These are phyloP conservation scores for Amia ocellicauda DNA, from an alignment of 2,113 vertebrate genomes.

Conservation along the genomic window DNA sequence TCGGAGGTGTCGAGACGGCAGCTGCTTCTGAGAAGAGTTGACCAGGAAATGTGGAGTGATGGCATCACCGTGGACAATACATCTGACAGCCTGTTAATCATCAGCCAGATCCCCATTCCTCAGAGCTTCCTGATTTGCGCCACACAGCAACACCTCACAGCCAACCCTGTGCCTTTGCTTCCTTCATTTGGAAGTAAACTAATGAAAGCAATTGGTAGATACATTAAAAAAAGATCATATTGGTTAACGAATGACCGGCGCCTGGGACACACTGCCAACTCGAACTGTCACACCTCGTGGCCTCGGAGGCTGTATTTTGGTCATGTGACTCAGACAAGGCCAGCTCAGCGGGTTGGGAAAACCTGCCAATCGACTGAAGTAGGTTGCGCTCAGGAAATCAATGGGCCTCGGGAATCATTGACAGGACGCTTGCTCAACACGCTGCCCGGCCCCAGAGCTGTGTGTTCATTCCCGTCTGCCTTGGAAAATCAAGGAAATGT, in stretches of 20 bases:
- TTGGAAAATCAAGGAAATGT: no score
- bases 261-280: slow-evolving; percentile 16
- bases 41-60: slow-evolving; percentile 44
- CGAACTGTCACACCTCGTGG: background rate
- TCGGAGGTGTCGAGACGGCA: background rate
- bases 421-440: slow-evolving; percentile 42
- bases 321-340: slow-evolving; percentile 42
- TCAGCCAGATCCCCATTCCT: slow-evolving; percentile 41
- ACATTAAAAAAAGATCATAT: no score
- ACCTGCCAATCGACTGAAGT: slow-evolving; percentile 29
- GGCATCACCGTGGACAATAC: slow-evolving; percentile 50
- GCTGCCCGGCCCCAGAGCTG: slow-evolving; percentile 13
- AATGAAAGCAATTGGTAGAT: no score
- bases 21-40: slow-evolving; percentile 22
- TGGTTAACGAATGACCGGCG: background rate
- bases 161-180: background rate
- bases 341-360: slow-evolving; percentile 26
- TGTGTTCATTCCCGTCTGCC: no score
- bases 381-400: slow-evolving; percentile 29
- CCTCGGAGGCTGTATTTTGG: slow-evolving; percentile 24
- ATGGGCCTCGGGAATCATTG: slow-evolving; percentile 48
- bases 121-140: background rate
- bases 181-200: no score
- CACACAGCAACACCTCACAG: background rate
- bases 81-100: slow-evolving; percentile 57